Evolutionary conservation across 2,888 invertebrate genomes (phyloP).

Genomic region (Ferrisia virgata): DNA sequence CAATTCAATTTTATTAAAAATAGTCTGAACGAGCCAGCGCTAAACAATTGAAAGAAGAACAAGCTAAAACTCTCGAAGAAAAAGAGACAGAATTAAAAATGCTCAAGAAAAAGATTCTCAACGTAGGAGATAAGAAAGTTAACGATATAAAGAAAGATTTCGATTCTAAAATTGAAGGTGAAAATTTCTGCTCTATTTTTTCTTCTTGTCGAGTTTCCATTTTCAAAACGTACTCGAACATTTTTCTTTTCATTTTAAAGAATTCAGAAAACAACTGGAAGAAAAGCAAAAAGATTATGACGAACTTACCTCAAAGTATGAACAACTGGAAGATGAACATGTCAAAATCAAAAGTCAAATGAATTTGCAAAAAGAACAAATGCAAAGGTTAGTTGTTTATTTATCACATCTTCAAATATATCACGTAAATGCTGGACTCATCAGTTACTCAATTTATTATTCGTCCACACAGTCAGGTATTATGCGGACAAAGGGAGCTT

Average conservation of each 20-base stretch:
- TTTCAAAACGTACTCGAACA: background rate
- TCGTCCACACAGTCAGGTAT: conserved; percentile 58
- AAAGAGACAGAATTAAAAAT: conserved; percentile 76
- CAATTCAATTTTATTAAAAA: no score
- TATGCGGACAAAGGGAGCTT: conserved; percentile 63
- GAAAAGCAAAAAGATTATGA: conserved; percentile 72
- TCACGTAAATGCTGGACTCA: no score
- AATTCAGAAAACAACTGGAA: conserved; percentile 65
- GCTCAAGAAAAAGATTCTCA: conserved; percentile 67
- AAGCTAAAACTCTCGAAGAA: conserved; percentile 72
- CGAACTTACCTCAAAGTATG: conserved; percentile 77
- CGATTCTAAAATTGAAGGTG: conserved; percentile 67
- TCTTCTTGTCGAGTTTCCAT: background rate
- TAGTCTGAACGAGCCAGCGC: conserved; percentile 64
- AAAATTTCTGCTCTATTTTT: conserved; percentile 51
- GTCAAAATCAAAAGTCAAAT: conserved; percentile 77
- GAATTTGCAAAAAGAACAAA: conserved; percentile 75
- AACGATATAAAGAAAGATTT: conserved; percentile 67
- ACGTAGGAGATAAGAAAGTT: conserved; percentile 64
- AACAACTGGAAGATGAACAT: conserved; percentile 78
- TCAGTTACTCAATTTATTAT: background rate
- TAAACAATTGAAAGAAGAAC: conserved; percentile 63
- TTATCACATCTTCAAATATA: no score
- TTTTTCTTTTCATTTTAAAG: conserved; percentile 56
- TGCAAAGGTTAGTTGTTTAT: conserved; percentile 63